Percentiles rank a stretch among this genome's conserved stretches.
phyloP scores from a whole-genome alignment of 1,140 invertebrate species.

The Heliothis subflexa region DNA sequence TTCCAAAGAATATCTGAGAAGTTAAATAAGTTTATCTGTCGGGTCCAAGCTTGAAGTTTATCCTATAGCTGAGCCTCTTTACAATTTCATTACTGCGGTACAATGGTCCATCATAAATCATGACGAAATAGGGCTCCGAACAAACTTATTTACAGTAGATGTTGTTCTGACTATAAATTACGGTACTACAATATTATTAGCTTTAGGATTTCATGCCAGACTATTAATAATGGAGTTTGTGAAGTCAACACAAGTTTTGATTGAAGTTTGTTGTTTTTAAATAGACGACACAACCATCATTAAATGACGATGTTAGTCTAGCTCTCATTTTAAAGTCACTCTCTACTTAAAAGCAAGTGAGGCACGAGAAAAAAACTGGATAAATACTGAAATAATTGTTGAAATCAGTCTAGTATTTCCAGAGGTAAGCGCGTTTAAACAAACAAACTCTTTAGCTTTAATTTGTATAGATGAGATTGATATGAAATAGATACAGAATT shows the following conservation, averaged over 20 bases:
- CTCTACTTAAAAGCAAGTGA: too few species aligned
- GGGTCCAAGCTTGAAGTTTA: constrained; percentile 25
- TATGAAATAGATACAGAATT: too few species aligned
- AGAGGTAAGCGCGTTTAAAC: too few species aligned
- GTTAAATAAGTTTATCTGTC: constrained; percentile 36
- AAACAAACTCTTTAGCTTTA: too few species aligned
- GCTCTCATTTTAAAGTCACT: too few species aligned
- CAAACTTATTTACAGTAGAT: constrained; percentile 23
- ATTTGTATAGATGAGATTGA: too few species aligned
- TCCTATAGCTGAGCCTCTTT: constrained; percentile 22
- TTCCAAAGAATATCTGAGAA: constrained; percentile 28
- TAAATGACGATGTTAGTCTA: too few species aligned
- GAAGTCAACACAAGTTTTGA: neutral
- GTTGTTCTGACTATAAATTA: constrained; percentile 21
- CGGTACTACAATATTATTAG: constrained; percentile 3
- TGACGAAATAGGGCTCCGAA: constrained; percentile 28
- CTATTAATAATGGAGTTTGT: constrained; percentile 13
- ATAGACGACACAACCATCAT: neutral
- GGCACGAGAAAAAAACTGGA: too few species aligned
- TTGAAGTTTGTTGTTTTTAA: neutral
- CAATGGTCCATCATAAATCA: constrained; percentile 27
- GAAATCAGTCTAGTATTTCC: too few species aligned
- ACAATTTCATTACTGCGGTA: constrained; percentile 39
- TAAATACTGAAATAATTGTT: too few species aligned
- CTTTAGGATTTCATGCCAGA: constrained; percentile 4